Evolutionary conservation across 2,888 invertebrate genomes (phyloP), one percentile per base, ranked within the genome.

Genomic region (Nebria salina): DNA sequence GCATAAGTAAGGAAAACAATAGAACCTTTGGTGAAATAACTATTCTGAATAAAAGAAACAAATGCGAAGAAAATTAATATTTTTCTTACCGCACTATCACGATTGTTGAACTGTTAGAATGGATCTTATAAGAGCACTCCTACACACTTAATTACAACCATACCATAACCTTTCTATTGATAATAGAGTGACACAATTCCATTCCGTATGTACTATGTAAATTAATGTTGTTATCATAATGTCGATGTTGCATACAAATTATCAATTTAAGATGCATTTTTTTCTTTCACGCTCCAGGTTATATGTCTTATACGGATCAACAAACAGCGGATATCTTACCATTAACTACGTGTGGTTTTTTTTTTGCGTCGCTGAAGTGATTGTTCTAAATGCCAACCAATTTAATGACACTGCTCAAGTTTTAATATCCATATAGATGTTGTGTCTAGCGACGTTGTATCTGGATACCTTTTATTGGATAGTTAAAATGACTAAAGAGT

Each of bases 101-200:
- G 54, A 13, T 54, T 13, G 54, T 54, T 54, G 54, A 54, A 54
- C 54, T 54, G 34, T 34, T 34, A 34, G 34, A 34, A 54, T 54
- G 13, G 54, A 54, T 54, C 11, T 54, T 54, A 54, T 77, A 15
- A 15, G 15, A 64, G n/a, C 74, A 73, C 74, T 65, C 73, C 79
- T 66, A 78, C 79, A 43, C 66, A 74, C 64, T 76, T 75, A 75
- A 77, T 77, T 77, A 72, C 77, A 64, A 64, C 54, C 41, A 25
- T 65, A 75, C 42, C 43, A 72, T 77, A 77, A 77, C 77, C 77
- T 77, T 77, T 77, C 77, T 64, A 65, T 64, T 75, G 75, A 75
- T 75, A 75, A 64, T 77, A 54, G 54, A 72, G 34, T 77, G 77
- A 77, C 77, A 77, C 77, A 77, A 77, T 77, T 77, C 76, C 76